Percentiles rank a stretch among this genome's conserved stretches.
Evolutionary conservation across 1,140 invertebrate species (phyloP).

Genomic region (Heliconius melpomene): DNA sequence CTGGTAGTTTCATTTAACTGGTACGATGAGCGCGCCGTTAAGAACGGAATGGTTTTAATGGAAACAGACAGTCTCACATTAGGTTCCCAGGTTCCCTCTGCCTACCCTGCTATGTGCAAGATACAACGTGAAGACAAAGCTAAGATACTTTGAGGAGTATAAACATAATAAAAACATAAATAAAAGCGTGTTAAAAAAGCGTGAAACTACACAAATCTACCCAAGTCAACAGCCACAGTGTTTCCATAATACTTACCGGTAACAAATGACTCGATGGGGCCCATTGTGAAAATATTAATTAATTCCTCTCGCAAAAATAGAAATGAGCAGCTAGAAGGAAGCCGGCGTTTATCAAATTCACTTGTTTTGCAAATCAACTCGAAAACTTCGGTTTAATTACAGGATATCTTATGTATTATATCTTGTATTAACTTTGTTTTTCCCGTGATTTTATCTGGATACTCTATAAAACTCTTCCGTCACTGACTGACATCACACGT

Average conservation of each 20-base stretch:
- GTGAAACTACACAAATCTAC: neutral
- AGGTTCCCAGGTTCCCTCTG: no score
- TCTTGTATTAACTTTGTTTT: neutral
- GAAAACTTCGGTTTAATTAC: conserved; percentile 42
- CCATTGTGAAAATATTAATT: conserved; percentile 65
- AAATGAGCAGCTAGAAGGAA: conserved; percentile 36
- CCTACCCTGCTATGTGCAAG: no score
- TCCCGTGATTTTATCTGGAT: neutral
- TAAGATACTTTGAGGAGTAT: no score
- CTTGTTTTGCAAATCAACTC: conserved; percentile 40
- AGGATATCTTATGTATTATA: conserved; percentile 32
- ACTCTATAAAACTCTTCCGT: no score
- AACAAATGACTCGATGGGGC: conserved; percentile 54
- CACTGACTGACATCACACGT: no score
- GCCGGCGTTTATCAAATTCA: conserved; percentile 42
- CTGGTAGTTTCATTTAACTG: no score
- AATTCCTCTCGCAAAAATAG: conserved; percentile 54
- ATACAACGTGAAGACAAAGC: no score
- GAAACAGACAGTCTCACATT: no score
- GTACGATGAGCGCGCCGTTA: no score
- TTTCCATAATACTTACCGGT: conserved; percentile 36
- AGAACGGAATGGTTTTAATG: no score
- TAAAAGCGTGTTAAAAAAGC: no score
- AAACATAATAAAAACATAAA: no score
- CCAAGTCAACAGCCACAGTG: conserved; percentile 35